A percentile compares a stretch with the other conserved stretches of the same genome.
phyloP scores from a whole-genome alignment of 2,113 vertebrate species.

The Corythornis cristatus region DNA sequence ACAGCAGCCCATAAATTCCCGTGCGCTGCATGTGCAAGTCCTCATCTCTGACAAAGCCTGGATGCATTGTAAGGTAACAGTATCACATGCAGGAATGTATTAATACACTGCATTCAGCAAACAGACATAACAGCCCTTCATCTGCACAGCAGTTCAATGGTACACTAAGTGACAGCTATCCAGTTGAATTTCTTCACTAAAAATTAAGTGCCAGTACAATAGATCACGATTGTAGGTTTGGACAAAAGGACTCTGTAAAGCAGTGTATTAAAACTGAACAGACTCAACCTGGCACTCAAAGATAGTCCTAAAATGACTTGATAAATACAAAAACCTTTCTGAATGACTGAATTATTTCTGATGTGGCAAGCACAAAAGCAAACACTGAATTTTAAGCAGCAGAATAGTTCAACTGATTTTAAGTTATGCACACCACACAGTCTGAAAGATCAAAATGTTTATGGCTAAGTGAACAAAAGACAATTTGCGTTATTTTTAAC shows the following conservation, averaged over 20 bases:
- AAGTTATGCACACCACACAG: neutral
- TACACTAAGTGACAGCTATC: neutral
- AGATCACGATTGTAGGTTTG: neutral
- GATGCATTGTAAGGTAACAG: neutral
- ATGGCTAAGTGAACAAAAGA: neutral
- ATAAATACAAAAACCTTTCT: neutral
- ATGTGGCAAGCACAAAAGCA: neutral
- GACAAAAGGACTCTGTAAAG: neutral
- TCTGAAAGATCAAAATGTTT: neutral
- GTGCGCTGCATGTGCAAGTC: neutral
- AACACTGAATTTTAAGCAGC: neutral
- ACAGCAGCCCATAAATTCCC: conserved; percentile 25
- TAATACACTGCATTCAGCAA: neutral
- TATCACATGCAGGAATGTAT: neutral
- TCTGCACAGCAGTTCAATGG: neutral
- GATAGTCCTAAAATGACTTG: neutral
- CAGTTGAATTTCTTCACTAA: neutral
- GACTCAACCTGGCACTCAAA: neutral
- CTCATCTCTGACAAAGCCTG: neutral
- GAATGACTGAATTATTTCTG: neutral
- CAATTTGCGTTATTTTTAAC: neutral
- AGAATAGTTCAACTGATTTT: neutral
- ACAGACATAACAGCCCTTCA: neutral
- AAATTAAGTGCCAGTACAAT: neutral
- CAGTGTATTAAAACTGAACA: neutral